These are phyloP conservation scores for Ecliptopera silaceata DNA, from an alignment of 2,888 invertebrate species.

Conservation along the genomic window DNA sequence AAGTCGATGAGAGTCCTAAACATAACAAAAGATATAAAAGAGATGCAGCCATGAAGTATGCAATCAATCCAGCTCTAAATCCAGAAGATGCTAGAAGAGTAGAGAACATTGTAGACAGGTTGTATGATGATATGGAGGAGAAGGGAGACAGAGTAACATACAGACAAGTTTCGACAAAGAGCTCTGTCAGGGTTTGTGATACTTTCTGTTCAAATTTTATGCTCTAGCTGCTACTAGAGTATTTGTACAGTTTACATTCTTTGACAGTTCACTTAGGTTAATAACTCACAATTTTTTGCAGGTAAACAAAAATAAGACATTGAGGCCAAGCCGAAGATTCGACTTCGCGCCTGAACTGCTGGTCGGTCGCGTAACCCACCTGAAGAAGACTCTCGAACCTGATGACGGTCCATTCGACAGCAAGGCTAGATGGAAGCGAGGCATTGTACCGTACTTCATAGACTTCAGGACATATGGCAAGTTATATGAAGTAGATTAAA, in stretches of 20 bases:
- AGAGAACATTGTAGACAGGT: conserved; percentile 63
- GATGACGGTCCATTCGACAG: conserved; percentile 42
- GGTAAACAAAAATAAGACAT: background rate
- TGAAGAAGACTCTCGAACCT: background rate
- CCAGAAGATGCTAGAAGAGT: conserved; percentile 50
- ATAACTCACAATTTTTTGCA: background rate
- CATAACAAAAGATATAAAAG: conserved; percentile 8
- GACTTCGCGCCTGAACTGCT: conserved; percentile 28
- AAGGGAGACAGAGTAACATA: conserved; percentile 53
- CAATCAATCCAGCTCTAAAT: conserved; percentile 44
- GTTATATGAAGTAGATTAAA: too few relatives aligned
- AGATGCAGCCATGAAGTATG: conserved; percentile 15
- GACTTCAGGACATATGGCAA: conserved; percentile 69
- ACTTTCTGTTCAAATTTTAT: background rate
- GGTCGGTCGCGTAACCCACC: background rate
- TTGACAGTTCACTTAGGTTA: too few relatives aligned
- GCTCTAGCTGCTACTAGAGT: background rate
- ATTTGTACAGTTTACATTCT: too few relatives aligned
- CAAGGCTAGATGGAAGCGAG: conserved; percentile 54
- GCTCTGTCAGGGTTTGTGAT: conserved; percentile 4
- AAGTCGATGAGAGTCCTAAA: background rate
- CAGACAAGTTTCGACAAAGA: conserved; percentile 36
- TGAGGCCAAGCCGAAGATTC: conserved; percentile 23
- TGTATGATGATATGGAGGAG: conserved; percentile 63
- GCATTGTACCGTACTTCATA: conserved; percentile 69